phyloP scores from a whole-genome alignment of 2,113 vertebrate genomes.

The Taurulus bubalis region DNA sequence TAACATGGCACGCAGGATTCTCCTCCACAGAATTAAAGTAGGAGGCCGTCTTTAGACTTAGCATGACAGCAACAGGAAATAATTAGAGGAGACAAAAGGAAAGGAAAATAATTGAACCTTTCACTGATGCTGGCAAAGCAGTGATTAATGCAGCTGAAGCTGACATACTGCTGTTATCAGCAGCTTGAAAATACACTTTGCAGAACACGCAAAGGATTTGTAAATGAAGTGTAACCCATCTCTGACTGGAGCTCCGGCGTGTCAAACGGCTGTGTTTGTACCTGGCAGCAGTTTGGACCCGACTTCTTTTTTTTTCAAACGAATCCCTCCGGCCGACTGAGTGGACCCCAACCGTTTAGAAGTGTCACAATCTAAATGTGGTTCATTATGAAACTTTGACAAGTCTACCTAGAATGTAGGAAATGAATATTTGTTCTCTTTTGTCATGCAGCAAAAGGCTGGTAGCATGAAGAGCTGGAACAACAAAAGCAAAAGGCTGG shows the following conservation, averaged over 20 bases:
- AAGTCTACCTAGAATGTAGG: not conserved
- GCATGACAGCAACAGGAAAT: conserved; percentile 4
- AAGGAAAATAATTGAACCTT: not conserved
- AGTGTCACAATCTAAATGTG: not conserved
- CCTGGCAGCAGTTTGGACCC: not conserved
- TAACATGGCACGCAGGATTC: not conserved
- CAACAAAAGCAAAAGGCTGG: not conserved
- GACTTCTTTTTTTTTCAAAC: too few species aligned
- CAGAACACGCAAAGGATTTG: not conserved
- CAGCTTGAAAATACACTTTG: conserved; percentile 14
- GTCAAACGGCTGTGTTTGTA: not conserved
- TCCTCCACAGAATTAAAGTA: not conserved
- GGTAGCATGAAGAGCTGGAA: too few species aligned
- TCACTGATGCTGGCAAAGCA: conserved; percentile 1
- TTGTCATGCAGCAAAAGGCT: not conserved
- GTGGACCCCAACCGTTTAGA: not conserved
- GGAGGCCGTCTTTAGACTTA: not conserved
- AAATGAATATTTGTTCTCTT: not conserved
- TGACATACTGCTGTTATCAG: not conserved
- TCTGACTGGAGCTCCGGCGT: not conserved
- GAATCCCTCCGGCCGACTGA: not conserved
- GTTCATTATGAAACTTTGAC: not conserved
- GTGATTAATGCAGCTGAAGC: conserved; percentile 3
- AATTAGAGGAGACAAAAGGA: conserved; percentile 7
- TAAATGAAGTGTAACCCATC: not conserved